Base-by-base conservation (phyloP, 2,113 vertebrate species). In the Amphilophus citrinellus region DNA sequence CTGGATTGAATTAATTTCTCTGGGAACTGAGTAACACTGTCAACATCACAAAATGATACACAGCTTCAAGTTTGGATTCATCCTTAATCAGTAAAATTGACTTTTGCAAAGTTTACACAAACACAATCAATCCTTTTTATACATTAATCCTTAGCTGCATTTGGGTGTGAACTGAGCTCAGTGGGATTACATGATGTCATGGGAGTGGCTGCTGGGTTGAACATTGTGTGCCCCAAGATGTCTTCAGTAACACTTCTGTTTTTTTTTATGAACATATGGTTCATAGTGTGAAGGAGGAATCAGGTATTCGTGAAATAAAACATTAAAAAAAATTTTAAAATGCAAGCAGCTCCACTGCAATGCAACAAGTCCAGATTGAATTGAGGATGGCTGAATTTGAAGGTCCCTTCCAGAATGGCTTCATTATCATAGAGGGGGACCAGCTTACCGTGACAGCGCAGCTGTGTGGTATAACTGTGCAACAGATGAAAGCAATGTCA, bases 161-260 rank as follows among this genome's bases (percentile, higher is more conserved):
- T 88, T 80, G 65, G 83, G 84, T 83, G 87, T 85, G 76, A 89
- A 80, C 32, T 65, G 61, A 62, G 47, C 44, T 53, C 76, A 57
- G 14, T 75, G 58, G 63, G 86, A 86, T 13, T 80, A 35, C 68
- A 85, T 95, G 86, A 94, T 89, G 91, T 93, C 83, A 94, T 89
- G 80, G 88, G 91, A 88, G 93, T 68, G 83, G 78, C 58, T 80
- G 79, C 60, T 61, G 57, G 44, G 53, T 57, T 84, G 65, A 90
- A 83, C 71, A 58, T 15, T 79, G 73, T 83, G 66, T 57, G 68
- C 14, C 61, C 50, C 63, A 82, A 68, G 59, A 87, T 84, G 84
- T 87, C 88, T 87, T 77, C 53, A 90, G 47, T 71, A 87, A 89
- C 39, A 78, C 76, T 32, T 80, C 39, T 17, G 6, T 50, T 73